Base-by-base conservation (phyloP, 1,140 invertebrate species). In the Paraescarpia echinospica region DNA sequence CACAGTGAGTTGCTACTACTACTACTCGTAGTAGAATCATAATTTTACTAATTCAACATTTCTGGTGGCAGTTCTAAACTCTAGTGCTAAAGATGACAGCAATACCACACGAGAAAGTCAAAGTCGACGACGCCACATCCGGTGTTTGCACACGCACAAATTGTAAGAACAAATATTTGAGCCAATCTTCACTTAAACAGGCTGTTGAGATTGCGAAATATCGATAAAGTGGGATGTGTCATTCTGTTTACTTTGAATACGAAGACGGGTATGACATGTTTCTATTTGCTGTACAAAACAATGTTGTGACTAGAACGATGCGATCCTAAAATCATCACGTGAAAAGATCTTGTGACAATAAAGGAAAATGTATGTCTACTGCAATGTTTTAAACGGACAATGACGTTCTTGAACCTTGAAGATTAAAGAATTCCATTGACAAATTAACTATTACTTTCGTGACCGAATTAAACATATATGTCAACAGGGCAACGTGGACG, bases 131-230 rank as follows among this genome's bases (percentile, higher is more conserved):
- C 14, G 1, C 41, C 41, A 41, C 41, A 27, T 27, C 18, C 59
- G 59, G 59, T 77, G 59, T 77, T 6, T 77, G 8, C 22, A 31
- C 9, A 5, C 27, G 59, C 59, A 77, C 22, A 31, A 77, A 77
- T 77, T 77, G 27, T 77, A 77, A 77, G 59, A 77, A 77, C 59
- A 77, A 77, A 77, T 77, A 77, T 77, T 77, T 77, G 59, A 77
- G 22, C 27, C 59, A 77, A 27, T 77, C 59, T 77, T 77, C 59
- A 77, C 59, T 77, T 77, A 77, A 31, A 77, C 59, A 77, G 22
- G 59, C 14, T 77, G 59, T 77, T 77, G 8, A 77, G 59, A 77
- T 77, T 18, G 59, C 2, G 0, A 77, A 77, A 77, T 77, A 41
- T 41, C 41, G 41, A 41, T 41, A 41, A 41, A 41, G 59, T 77